Evolutionary conservation across 2,113 vertebrate species (phyloP).

Genomic region (Craseonycteris thonglongyai): DNA sequence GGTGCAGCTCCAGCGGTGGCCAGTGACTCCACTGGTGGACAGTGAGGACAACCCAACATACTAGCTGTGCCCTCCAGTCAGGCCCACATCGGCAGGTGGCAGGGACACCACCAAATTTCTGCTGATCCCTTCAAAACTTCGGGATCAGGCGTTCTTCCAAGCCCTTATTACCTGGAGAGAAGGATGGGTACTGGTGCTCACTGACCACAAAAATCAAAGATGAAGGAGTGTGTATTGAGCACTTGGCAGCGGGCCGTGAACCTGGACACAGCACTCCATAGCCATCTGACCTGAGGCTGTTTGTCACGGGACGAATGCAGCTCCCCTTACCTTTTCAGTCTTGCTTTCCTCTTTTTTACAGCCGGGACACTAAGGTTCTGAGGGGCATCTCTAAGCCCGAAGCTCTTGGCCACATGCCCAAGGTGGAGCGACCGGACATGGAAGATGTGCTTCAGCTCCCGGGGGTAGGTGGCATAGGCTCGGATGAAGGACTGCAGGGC

Average conservation of each 20-base stretch:
- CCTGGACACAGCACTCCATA: neutral
- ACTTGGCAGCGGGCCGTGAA: accelerated
- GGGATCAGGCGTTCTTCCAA: neutral
- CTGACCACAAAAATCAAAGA: no score
- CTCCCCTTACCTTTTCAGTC: conserved; percentile 73
- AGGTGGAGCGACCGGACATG: conserved; percentile 89
- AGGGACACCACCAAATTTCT: neutral
- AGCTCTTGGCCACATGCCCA: conserved; percentile 91
- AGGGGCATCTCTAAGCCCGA: conserved; percentile 93
- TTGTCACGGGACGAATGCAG: accelerated
- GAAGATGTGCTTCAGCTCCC: conserved; percentile 91
- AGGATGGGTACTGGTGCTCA: neutral
- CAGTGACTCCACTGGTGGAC: neutral
- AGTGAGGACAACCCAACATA: no score
- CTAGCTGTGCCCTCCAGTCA: neutral
- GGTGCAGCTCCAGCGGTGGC: accelerated
- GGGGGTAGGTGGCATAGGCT: conserved; percentile 91
- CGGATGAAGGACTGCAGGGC: conserved; percentile 94
- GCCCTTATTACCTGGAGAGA: neutral
- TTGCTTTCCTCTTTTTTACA: conserved; percentile 60
- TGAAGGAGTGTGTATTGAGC: accelerated
- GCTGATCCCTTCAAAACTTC: neutral
- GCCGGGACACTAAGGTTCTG: conserved; percentile 76
- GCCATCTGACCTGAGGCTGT: accelerated
- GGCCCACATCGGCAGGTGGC: no score